Evolutionary conservation across 2,113 vertebrate species (phyloP).

Genomic region (Neoarius graeffei): DNA sequence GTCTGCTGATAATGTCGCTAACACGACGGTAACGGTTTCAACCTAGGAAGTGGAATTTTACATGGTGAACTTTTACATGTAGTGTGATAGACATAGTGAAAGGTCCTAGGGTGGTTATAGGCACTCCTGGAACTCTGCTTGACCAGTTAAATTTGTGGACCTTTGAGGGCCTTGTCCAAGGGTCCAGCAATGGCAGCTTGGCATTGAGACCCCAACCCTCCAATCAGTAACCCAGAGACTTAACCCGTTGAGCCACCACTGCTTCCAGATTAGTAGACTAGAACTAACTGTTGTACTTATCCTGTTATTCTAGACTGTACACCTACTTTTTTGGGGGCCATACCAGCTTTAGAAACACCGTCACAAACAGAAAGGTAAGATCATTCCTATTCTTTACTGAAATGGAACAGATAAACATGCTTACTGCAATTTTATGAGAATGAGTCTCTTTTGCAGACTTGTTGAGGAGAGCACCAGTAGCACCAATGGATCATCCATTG

Average conservation of each 20-base stretch:
- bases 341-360: conserved; percentile 64
- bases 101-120: neutral
- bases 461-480: conserved; percentile 65
- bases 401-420: neutral
- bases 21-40: neutral
- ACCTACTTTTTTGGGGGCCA: conserved; percentile 38
- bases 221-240: too few species aligned
- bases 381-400: neutral
- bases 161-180: too few species aligned
- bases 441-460: conserved; percentile 15
- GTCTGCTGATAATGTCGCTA: neutral
- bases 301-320: conserved; percentile 54
- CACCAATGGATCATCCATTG: conserved; percentile 76
- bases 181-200: too few species aligned
- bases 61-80: neutral
- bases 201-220: too few species aligned
- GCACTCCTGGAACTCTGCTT: neutral
- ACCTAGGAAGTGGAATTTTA: neutral
- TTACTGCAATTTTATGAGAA: neutral
- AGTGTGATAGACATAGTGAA: neutral
- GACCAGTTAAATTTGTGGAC: neutral
- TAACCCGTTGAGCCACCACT: too few species aligned
- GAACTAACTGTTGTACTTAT: neutral
- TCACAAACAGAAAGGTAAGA: conserved; percentile 60
- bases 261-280: neutral